phyloP scores from a whole-genome alignment of 2,797 vertebrate genomes.

The Sparus aurata region DNA sequence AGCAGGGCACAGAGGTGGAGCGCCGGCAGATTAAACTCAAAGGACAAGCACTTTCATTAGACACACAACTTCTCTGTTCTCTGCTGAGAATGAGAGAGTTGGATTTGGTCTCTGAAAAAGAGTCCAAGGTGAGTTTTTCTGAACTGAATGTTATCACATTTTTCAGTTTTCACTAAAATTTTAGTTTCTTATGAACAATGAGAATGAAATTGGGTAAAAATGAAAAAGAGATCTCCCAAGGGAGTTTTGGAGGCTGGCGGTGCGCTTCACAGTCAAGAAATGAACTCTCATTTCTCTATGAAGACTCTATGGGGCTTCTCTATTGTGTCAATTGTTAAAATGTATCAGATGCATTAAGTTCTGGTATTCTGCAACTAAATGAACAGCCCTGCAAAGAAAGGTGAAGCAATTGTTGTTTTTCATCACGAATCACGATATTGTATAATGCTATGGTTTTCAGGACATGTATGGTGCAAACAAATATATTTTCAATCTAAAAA shows the following conservation, averaged over 20 bases:
- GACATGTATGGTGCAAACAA: neutral
- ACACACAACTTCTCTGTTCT: constrained; percentile 1
- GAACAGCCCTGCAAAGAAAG: neutral
- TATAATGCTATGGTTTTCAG: neutral
- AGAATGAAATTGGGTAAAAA: neutral
- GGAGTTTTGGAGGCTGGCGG: neutral
- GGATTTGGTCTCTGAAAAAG: constrained; percentile 23
- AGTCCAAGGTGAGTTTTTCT: constrained; percentile 1
- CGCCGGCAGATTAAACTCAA: constrained; percentile 25
- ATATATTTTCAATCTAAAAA: neutral
- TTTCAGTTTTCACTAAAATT: constrained; percentile 5
- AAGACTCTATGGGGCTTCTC: neutral
- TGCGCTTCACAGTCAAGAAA: constrained; percentile 8
- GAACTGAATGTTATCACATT: constrained; percentile 9
- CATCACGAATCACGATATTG: neutral
- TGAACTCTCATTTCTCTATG: neutral
- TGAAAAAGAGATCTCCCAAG: neutral
- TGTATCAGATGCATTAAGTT: neutral
- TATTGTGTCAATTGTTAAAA: neutral
- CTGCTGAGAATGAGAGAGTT: constrained; percentile 4
- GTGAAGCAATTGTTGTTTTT: no score
- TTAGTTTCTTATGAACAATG: neutral
- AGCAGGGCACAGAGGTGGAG: neutral
- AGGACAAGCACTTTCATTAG: neutral
- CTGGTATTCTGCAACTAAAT: neutral